A percentile compares a stretch with the other conserved stretches of the same genome.
phyloP scores from a whole-genome alignment of 2,797 vertebrate genomes.

The Sebastes kiyomatsui region DNA sequence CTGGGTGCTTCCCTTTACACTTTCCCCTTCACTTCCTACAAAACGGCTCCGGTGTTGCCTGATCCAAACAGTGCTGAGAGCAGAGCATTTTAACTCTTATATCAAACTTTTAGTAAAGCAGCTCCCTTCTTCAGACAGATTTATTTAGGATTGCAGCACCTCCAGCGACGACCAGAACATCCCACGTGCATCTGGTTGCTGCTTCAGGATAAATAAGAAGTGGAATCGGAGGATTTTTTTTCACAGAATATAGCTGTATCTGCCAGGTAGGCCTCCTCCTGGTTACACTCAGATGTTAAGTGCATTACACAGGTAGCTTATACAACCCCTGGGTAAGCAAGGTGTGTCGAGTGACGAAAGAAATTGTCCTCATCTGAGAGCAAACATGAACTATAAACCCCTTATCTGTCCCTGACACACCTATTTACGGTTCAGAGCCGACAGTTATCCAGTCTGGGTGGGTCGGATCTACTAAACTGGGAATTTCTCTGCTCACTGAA shows the following conservation, averaged over 20 bases:
- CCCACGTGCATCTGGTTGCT: not conserved
- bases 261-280: not conserved
- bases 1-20: not conserved
- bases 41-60: not conserved
- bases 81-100: not conserved
- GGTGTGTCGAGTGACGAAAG: not conserved
- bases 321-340: not conserved
- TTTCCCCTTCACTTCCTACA: not conserved
- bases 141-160: not conserved
- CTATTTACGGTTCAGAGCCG: not conserved
- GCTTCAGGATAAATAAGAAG: not conserved
- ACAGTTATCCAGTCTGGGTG: not conserved
- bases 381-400: constrained; percentile 6
- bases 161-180: not conserved
- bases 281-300: not conserved
- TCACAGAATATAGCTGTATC: not conserved
- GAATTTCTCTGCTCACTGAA: not conserved
- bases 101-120: not conserved
- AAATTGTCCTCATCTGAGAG: not conserved
- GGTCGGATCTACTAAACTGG: not conserved
- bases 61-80: not conserved
- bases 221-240: not conserved
- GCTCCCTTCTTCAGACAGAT: not conserved
- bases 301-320: constrained; percentile 10
- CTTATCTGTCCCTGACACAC: constrained; percentile 19